These are phyloP conservation scores for Agrochola macilenta DNA, from an alignment of 2,888 invertebrate species.

Conservation along the genomic window DNA sequence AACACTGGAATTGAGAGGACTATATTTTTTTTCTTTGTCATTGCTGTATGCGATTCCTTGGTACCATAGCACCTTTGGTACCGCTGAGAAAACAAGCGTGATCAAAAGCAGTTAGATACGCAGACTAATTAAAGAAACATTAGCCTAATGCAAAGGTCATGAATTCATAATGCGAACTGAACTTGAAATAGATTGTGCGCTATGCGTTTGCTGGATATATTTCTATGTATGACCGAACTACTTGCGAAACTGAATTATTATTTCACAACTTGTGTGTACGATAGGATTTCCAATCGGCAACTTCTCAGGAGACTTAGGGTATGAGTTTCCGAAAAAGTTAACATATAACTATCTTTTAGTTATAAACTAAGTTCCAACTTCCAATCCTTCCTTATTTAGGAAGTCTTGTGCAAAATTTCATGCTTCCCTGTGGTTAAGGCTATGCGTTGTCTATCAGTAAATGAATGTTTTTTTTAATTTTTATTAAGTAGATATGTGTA, in stretches of 20 bases:
- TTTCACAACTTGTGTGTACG: neutral
- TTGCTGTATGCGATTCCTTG: neutral
- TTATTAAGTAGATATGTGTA: too few species aligned
- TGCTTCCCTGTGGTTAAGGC: neutral
- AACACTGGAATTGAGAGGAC: neutral
- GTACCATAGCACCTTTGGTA: conserved; percentile 50
- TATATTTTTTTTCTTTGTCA: conserved; percentile 4
- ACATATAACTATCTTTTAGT: neutral
- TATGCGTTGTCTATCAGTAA: neutral
- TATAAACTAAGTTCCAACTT: neutral
- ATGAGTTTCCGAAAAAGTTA: neutral
- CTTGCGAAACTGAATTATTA: conserved; percentile 9
- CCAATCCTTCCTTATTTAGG: too few species aligned
- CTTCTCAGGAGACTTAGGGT: neutral
- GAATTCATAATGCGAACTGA: conserved; percentile 32
- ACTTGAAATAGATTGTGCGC: conserved; percentile 6
- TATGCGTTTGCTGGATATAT: neutral
- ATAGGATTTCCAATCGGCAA: neutral
- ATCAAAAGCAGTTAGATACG: conserved; percentile 18
- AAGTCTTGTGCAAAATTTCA: neutral
- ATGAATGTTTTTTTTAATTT: neutral
- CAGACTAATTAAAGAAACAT: conserved; percentile 50
- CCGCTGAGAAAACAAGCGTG: conserved; percentile 47
- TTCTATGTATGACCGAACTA: neutral
- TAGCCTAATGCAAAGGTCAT: conserved; percentile 31